phyloP scores from a whole-genome alignment of 2,888 invertebrate species.

The Anoplius nigerrimus region DNA sequence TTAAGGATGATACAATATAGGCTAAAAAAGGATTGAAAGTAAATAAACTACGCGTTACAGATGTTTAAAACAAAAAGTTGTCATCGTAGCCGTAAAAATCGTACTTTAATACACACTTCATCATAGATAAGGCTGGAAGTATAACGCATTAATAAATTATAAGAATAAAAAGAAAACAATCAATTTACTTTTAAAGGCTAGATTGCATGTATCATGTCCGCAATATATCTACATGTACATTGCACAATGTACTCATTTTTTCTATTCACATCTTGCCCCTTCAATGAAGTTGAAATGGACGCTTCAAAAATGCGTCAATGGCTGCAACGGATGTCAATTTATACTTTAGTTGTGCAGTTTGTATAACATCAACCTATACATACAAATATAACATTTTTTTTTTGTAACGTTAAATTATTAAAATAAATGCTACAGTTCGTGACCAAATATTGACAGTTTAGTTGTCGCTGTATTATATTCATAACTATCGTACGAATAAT shows the following conservation, averaged over 20 bases:
- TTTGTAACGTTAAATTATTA: constrained; percentile 7
- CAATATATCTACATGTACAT: constrained; percentile 9
- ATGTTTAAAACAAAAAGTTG: not conserved
- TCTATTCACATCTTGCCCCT: not conserved
- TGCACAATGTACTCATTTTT: constrained; percentile 1
- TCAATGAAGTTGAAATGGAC: constrained; percentile 1
- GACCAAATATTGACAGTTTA: constrained; percentile 4
- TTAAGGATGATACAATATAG: too few relatives aligned
- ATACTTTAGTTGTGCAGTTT: constrained; percentile 11
- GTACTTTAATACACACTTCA: constrained; percentile 14
- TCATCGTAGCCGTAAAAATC: constrained; percentile 6
- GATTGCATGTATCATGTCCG: not conserved
- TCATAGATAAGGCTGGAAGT: not conserved
- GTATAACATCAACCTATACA: constrained; percentile 1
- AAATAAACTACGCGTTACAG: not conserved
- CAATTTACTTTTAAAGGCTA: constrained; percentile 2
- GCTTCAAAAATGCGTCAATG: not conserved
- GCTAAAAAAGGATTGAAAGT: not conserved
- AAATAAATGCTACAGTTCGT: constrained; percentile 12
- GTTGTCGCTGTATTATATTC: not conserved
- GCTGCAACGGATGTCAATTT: not conserved
- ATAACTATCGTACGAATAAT: constrained; percentile 8
- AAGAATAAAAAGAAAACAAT: not conserved
- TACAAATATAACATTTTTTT: constrained; percentile 17
- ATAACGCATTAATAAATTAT: constrained; percentile 3